Percentiles rank a stretch among this genome's conserved stretches.
These are phyloP conservation scores for Neodon shergylaensis DNA, from an alignment of 2,113 vertebrate genomes.

Conservation along the genomic window DNA sequence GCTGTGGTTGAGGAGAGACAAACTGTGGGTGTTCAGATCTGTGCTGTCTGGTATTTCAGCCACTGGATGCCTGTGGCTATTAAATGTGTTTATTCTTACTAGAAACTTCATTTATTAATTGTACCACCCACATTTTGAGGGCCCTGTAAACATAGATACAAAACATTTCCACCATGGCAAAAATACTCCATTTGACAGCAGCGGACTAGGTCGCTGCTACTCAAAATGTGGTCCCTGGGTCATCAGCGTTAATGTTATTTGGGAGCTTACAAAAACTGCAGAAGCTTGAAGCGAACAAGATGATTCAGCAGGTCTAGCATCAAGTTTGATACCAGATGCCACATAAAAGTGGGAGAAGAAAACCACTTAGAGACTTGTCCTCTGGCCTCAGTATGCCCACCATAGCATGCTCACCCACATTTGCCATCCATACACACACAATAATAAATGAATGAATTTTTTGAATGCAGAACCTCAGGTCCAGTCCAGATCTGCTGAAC, in stretches of 20 bases:
- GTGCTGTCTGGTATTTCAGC: not conserved
- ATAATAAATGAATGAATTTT: not conserved
- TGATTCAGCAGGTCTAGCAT: not conserved
- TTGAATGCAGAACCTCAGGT: not conserved
- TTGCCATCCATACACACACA: not conserved
- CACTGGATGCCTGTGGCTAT: not conserved
- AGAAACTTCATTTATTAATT: not conserved
- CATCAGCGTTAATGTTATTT: not conserved
- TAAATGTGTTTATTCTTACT: not conserved
- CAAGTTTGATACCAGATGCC: not conserved
- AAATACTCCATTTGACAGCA: not conserved
- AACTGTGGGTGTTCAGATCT: not conserved
- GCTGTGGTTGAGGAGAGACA: not conserved
- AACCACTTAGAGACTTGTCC: not conserved
- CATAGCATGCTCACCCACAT: not conserved
- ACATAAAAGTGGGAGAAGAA: too few species aligned
- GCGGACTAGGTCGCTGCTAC: not conserved
- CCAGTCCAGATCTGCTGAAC: not conserved
- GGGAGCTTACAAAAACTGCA: slow-evolving; percentile 14
- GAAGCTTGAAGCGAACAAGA: too few species aligned
- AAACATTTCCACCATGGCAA: not conserved
- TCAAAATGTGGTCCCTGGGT: not conserved
- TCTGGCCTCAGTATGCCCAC: not conserved
- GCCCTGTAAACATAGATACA: not conserved
- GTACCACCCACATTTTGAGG: not conserved